These are phyloP conservation scores for Ailuropoda melanoleuca DNA, from an alignment of 2,113 vertebrate genomes.

Conservation along the genomic window DNA sequence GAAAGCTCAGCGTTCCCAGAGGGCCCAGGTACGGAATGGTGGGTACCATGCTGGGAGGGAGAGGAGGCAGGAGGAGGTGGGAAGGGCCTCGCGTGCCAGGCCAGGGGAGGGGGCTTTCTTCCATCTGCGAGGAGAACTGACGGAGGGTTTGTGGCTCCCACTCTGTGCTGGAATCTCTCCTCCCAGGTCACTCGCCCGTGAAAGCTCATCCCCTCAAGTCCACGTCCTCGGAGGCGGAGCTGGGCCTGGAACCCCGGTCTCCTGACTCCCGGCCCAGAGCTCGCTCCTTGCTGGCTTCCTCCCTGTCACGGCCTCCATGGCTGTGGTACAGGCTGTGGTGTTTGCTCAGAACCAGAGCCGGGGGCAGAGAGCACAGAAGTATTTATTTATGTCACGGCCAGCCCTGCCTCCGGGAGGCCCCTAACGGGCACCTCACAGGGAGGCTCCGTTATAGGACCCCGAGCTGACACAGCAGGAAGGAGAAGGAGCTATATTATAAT, in stretches of 20 bases:
- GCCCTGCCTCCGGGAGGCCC: conserved; percentile 41
- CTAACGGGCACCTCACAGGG: neutral
- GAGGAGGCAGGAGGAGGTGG: neutral
- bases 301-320: neutral
- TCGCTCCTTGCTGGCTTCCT: neutral
- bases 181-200: neutral
- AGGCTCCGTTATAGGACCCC: conserved; percentile 31
- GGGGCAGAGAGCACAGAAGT: conserved; percentile 55
- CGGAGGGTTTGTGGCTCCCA: accelerated
- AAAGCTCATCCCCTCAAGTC: neutral
- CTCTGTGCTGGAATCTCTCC: neutral
- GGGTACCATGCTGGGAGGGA: neutral
- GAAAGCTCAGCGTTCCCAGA: neutral
- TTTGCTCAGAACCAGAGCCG: conserved; percentile 28
- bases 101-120: accelerated
- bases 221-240: neutral
- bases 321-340: neutral
- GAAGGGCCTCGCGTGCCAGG: neutral
- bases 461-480: neutral
- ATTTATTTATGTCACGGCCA: conserved; percentile 57
- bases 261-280: neutral
- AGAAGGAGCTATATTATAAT: neutral
- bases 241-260: neutral
- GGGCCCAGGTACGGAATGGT: accelerated
- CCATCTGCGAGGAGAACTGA: too few species aligned